Conservation (phyloP, 1,140 invertebrate genomes). For the Drosophila orosa region DNA sequence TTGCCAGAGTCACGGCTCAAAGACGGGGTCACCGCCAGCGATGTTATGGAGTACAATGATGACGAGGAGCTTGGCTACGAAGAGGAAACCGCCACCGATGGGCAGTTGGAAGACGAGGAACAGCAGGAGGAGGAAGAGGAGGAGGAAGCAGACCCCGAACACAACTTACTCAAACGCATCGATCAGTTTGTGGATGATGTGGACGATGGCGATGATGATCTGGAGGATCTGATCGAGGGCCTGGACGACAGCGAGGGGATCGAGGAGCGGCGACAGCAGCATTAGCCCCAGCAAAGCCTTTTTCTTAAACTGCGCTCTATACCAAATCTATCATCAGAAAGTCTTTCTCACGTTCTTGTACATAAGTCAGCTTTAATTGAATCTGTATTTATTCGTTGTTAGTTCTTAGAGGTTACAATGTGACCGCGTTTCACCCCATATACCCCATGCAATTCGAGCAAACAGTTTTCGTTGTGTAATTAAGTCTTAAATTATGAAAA, state of each 20-base stretch:
- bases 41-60: slow-evolving; percentile 32
- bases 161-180: slow-evolving; percentile 78
- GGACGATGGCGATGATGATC: slow-evolving; percentile 70
- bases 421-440: slow-evolving; percentile 14
- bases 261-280: slow-evolving; percentile 51
- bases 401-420: slow-evolving; percentile 56
- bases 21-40: slow-evolving; percentile 33
- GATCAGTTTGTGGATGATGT: slow-evolving; percentile 74
- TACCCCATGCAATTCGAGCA: slow-evolving; percentile 32
- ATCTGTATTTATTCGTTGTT: slow-evolving; percentile 59
- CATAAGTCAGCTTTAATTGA: slow-evolving; percentile 74
- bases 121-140: slow-evolving; percentile 14
- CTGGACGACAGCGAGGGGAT: slow-evolving; percentile 36
- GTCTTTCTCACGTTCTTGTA: slow-evolving; percentile 70
- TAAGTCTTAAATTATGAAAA: slow-evolving; percentile 58
- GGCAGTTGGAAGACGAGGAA: slow-evolving; percentile 37
- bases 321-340: slow-evolving; percentile 81
- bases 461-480: slow-evolving; percentile 65
- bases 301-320: slow-evolving; percentile 78
- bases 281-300: slow-evolving; percentile 46
- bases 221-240: slow-evolving; percentile 68
- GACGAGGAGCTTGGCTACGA: slow-evolving; percentile 46
- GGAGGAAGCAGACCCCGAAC: slow-evolving; percentile 41
- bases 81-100: slow-evolving; percentile 29
- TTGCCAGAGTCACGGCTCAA: slow-evolving; percentile 78